Percentiles rank a stretch among this genome's conserved stretches.
phyloP scores from a whole-genome alignment of 2,113 vertebrate genomes.

The Nestor notabilis region DNA sequence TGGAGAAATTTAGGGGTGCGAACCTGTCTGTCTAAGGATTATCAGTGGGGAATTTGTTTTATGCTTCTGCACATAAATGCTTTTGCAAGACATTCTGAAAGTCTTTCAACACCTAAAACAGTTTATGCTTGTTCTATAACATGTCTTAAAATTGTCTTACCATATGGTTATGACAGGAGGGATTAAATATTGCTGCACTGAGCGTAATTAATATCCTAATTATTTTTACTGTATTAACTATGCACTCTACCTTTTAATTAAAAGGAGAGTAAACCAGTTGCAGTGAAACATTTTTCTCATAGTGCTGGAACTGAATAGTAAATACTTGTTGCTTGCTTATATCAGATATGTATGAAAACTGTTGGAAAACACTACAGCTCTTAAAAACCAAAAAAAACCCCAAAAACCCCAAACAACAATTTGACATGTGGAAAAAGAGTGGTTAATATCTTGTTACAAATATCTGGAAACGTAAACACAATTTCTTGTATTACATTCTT shows the following conservation, averaged over 20 bases:
- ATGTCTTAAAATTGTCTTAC: neutral
- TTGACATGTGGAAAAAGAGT: neutral
- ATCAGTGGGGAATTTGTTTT: neutral
- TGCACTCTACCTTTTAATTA: neutral
- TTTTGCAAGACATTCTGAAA: neutral
- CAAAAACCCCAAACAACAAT: neutral
- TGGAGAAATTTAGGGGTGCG: neutral
- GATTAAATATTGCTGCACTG: neutral
- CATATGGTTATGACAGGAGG: neutral
- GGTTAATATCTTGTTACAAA: neutral
- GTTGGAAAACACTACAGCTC: neutral
- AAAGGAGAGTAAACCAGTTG: neutral
- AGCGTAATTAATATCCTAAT: constrained; percentile 28
- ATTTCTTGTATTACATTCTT: neutral
- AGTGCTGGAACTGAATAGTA: neutral
- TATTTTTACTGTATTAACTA: constrained; percentile 3
- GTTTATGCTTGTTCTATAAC: neutral
- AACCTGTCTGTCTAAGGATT: neutral
- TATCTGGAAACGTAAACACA: neutral
- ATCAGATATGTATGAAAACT: neutral
- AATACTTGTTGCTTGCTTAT: neutral
- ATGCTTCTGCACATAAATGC: neutral
- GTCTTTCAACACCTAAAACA: neutral
- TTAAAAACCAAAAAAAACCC: neutral
- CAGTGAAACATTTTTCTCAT: neutral